Conservation (phyloP, 2,797 vertebrate genomes). For the Argya squamiceps region DNA sequence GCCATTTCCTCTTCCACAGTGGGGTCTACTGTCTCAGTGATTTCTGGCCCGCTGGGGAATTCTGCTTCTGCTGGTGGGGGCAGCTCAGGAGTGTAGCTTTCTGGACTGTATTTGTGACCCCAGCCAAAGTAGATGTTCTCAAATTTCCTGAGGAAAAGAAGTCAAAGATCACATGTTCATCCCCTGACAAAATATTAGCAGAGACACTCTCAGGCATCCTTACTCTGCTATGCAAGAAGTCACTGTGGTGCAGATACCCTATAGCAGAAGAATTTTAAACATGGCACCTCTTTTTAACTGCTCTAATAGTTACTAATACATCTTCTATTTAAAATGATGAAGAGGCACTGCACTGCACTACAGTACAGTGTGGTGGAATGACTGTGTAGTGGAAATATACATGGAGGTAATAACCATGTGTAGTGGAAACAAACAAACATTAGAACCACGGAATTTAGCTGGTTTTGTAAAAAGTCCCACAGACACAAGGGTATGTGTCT, state of each 20-base stretch:
- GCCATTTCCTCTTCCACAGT: conserved; percentile 85
- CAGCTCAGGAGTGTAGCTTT: conserved; percentile 76
- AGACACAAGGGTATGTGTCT: background rate
- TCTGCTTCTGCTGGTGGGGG: conserved; percentile 78
- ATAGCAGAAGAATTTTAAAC: background rate
- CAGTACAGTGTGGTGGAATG: background rate
- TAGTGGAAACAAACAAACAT: accelerated
- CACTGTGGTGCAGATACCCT: background rate
- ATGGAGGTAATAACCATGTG: background rate
- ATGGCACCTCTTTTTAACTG: background rate
- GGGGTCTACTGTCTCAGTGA: conserved; percentile 84
- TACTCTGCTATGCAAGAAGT: background rate
- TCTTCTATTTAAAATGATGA: background rate
- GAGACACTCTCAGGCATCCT: background rate
- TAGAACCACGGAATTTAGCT: background rate
- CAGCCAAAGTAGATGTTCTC: conserved; percentile 94
- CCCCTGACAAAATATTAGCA: background rate
- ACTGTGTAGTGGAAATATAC: background rate
- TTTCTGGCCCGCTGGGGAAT: conserved; percentile 82
- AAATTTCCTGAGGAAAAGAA: conserved; percentile 83
- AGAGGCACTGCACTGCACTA: background rate
- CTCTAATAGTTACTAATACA: background rate
- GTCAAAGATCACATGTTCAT: background rate
- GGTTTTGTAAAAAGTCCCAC: background rate
- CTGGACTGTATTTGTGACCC: conserved; percentile 88